Evolutionary conservation across 1,140 invertebrate genomes (phyloP).

Genomic region (Pogonognathellus flavescens): DNA sequence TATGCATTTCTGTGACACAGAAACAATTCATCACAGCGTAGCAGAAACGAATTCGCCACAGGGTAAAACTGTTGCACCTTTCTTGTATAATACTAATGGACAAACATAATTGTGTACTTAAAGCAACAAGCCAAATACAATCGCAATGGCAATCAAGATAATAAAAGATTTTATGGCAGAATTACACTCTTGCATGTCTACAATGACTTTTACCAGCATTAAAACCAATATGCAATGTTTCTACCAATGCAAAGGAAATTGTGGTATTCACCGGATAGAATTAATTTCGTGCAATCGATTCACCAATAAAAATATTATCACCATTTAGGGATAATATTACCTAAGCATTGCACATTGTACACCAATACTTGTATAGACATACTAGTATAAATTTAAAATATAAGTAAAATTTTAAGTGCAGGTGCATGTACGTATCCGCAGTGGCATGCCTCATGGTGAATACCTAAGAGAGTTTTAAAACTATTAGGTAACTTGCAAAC

Average conservation of each 20-base stretch:
- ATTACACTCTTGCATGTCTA: conserved; percentile 52
- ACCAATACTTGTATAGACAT: no score
- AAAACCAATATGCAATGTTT: conserved; percentile 2
- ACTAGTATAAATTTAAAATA: no score
- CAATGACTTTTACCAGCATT: conserved; percentile 12
- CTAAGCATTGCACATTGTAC: no score
- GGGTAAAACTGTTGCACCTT: neutral
- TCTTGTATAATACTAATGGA: conserved; percentile 3
- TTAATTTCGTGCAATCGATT: no score
- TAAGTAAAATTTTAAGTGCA: no score
- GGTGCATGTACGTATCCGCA: no score
- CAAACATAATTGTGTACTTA: neutral
- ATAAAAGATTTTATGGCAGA: conserved; percentile 51
- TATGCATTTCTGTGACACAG: neutral
- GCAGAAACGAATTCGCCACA: neutral
- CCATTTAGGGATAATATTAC: no score
- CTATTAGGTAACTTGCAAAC: no score
- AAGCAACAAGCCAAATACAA: conserved; percentile 26
- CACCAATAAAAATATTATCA: no score
- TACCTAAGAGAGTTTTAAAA: no score
- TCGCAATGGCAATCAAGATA: conserved; percentile 40
- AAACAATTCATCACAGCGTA: no score
- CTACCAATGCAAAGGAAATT: neutral
- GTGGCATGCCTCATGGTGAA: no score
- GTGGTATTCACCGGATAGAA: neutral